Percentiles rank a stretch among this genome's conserved stretches.
Conservation (phyloP, 2,888 invertebrate genomes). For the Drosophila acutilabella region DNA sequence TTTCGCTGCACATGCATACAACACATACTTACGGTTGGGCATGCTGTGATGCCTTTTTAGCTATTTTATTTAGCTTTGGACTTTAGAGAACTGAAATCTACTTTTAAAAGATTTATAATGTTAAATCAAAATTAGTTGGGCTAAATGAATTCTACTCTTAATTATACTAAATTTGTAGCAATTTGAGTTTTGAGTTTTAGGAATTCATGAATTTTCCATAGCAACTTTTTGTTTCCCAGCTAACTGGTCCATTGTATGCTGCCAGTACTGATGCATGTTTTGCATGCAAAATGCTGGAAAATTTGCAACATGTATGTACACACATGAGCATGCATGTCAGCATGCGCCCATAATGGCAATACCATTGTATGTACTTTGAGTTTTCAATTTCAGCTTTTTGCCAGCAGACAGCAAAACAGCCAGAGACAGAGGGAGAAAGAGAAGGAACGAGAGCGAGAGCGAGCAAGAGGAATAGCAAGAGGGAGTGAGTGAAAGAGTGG, state of each 20-base stretch:
- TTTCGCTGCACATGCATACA: background rate
- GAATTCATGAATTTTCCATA: too few species aligned
- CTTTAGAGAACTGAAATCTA: too few species aligned
- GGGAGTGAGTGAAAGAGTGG: background rate
- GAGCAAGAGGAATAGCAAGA: background rate
- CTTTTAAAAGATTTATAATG: too few species aligned
- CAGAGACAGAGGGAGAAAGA: constrained; percentile 5
- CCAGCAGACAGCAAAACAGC: constrained; percentile 9
- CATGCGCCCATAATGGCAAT: constrained; percentile 64
- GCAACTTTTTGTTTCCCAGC: too few species aligned
- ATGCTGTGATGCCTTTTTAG: background rate
- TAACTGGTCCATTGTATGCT: background rate
- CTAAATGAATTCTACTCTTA: too few species aligned
- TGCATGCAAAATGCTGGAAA: constrained; percentile 48
- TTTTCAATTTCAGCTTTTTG: constrained; percentile 75
- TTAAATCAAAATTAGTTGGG: too few species aligned
- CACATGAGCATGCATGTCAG: constrained; percentile 44
- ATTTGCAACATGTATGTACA: constrained; percentile 45
- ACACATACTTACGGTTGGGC: background rate
- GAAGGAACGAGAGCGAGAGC: background rate
- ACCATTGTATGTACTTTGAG: constrained; percentile 70
- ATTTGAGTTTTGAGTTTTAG: too few species aligned
- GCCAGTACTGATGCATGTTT: constrained; percentile 8
- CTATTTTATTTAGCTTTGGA: background rate
- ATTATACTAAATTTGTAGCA: too few species aligned